Conservation (phyloP, 2,113 vertebrate species). For the Cynoglossus semilaevis region DNA sequence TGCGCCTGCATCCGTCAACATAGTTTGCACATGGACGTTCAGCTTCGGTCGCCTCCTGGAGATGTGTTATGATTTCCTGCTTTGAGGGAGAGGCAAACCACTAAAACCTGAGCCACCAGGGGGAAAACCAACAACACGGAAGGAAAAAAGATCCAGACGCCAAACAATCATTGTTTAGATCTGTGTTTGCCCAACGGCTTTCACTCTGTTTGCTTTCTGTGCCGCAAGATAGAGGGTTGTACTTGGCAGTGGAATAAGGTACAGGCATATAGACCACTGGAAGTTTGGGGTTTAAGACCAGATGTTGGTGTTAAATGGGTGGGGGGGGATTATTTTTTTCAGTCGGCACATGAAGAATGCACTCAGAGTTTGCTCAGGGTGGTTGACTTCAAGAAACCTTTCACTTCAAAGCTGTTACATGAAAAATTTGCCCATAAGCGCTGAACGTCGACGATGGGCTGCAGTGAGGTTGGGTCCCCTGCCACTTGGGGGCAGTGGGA, state of each 20-base stretch:
- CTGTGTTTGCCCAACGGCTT: conserved; percentile 42
- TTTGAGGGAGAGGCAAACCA: conserved; percentile 27
- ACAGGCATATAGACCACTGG: conserved; percentile 20
- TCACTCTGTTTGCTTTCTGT: conserved; percentile 41
- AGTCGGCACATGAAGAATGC: conserved; percentile 27
- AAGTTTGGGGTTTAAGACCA: conserved; percentile 30
- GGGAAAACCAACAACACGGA: conserved; percentile 46
- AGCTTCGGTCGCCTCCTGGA: conserved; percentile 4
- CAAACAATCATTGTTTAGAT: conserved; percentile 52
- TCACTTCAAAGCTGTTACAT: not conserved
- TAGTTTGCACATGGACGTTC: conserved; percentile 24
- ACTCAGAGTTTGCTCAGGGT: conserved; percentile 6
- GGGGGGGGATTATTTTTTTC: conserved; percentile 42
- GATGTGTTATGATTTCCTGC: conserved; percentile 44
- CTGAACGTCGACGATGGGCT: not conserved
- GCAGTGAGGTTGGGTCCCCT: too few relatives aligned
- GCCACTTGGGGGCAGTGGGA: too few relatives aligned
- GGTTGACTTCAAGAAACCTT: conserved; percentile 16
- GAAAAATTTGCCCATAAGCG: not conserved
- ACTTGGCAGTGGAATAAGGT: conserved; percentile 21
- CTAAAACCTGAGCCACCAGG: conserved; percentile 38
- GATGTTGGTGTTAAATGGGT: conserved; percentile 48
- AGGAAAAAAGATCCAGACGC: conserved; percentile 39
- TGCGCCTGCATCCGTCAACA: conserved; percentile 2
- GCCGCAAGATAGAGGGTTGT: conserved; percentile 14